Percentiles rank a stretch among this genome's conserved stretches.
phyloP scores from a whole-genome alignment of 2,888 invertebrate species.

The Aquatica leii region DNA sequence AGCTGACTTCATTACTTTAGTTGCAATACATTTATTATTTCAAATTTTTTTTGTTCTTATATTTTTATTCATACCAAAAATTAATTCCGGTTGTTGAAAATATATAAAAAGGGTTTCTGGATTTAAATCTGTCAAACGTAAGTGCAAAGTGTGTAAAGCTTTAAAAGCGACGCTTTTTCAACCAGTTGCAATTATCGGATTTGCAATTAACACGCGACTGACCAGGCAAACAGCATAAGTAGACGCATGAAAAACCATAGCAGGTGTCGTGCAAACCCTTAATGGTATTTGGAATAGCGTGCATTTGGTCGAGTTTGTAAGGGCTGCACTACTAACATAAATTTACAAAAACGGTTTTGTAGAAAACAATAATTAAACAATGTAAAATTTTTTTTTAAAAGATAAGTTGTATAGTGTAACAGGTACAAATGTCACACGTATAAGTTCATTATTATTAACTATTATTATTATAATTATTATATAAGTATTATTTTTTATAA shows the following conservation, averaged over 20 bases:
- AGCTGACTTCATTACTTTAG: conserved; percentile 8
- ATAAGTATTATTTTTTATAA: too few relatives aligned
- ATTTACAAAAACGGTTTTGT: too few relatives aligned
- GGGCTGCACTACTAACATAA: conserved; percentile 15
- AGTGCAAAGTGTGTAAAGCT: conserved; percentile 1
- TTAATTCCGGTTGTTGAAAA: neutral
- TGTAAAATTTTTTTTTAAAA: too few relatives aligned
- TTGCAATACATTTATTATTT: conserved; percentile 11
- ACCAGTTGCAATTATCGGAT: conserved; percentile 28
- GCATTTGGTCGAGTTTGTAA: conserved; percentile 9
- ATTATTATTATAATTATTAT: too few relatives aligned
- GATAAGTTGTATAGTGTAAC: too few relatives aligned
- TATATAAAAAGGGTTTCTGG: conserved; percentile 2
- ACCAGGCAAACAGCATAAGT: conserved; percentile 26
- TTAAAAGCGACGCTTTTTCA: conserved; percentile 11
- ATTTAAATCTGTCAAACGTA: neutral
- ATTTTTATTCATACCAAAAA: neutral
- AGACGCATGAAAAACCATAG: conserved; percentile 26
- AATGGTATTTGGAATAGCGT: conserved; percentile 19
- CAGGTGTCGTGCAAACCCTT: conserved; percentile 20
- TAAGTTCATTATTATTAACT: too few relatives aligned
- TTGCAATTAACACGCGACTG: conserved; percentile 33
- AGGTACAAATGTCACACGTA: too few relatives aligned
- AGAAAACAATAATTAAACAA: too few relatives aligned
- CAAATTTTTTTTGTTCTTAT: conserved; percentile 14